A percentile compares a stretch with the other conserved stretches of the same genome.
These are phyloP conservation scores for Sylvicapra grimmia DNA, from an alignment of 2,113 vertebrate species.

Conservation along the genomic window DNA sequence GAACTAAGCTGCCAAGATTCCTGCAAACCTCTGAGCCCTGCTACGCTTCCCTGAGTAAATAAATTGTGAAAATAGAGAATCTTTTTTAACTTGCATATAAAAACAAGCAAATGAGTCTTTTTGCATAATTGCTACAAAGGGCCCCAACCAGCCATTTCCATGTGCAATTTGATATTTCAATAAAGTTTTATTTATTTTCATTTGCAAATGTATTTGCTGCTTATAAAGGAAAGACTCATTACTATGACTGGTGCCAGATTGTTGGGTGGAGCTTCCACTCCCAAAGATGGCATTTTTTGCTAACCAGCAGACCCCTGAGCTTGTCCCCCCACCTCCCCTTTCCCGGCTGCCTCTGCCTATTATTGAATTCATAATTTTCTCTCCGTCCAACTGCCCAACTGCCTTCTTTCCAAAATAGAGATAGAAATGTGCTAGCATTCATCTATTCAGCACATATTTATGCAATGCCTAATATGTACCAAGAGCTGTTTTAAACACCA, in stretches of 20 bases:
- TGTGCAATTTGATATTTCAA: constrained; percentile 78
- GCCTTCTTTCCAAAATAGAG: not conserved
- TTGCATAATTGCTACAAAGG: constrained; percentile 71
- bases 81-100: constrained; percentile 75
- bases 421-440: not conserved
- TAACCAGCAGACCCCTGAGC: not conserved
- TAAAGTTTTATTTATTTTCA: constrained; percentile 79
- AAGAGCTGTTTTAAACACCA: not conserved
- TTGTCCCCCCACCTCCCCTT: not conserved
- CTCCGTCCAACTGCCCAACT: not conserved
- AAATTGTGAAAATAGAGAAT: constrained; percentile 76
- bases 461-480: not conserved
- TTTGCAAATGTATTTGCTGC: constrained; percentile 68
- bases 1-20: constrained; percentile 2
- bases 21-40: constrained; percentile 54
- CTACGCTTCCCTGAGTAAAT: constrained; percentile 72
- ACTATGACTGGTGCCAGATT: constrained; percentile 19
- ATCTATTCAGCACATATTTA: not conserved
- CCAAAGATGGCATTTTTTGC: not conserved
- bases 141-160: constrained; percentile 68
- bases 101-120: constrained; percentile 71
- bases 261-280: not conserved
- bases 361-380: not conserved
- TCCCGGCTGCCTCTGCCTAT: not conserved
- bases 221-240: constrained; percentile 44